phyloP scores from a whole-genome alignment of 37 sponge, comb jelly and placozoan genomes.

The Aplysina aerophoba region DNA sequence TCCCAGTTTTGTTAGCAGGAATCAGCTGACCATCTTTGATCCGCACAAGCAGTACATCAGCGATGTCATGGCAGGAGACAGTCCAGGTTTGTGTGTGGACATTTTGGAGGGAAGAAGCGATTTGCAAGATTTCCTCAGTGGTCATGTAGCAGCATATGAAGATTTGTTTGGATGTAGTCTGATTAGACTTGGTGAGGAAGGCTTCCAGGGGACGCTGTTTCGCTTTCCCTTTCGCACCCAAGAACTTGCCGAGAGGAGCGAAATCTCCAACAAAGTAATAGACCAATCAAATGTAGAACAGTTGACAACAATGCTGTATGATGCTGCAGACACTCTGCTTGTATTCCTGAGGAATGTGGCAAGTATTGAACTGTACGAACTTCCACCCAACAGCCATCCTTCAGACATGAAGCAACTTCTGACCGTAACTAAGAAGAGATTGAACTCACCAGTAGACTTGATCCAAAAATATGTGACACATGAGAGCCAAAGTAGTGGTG shows the following conservation, averaged over 20 bases:
- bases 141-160: conserved; percentile 63
- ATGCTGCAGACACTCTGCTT: conserved; percentile 53
- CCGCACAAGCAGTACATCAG: conserved; percentile 58
- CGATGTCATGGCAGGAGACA: conserved; percentile 11
- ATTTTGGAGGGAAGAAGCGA: not conserved
- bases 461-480: too few species aligned
- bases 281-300: conserved; percentile 23
- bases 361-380: conserved; percentile 42
- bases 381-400: conserved; percentile 9
- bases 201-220: conserved; percentile 66
- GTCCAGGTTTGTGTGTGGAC: conserved; percentile 70
- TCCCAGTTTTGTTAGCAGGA: conserved; percentile 85
- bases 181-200: conserved; percentile 17
- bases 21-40: conserved; percentile 81
- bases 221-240: conserved; percentile 76
- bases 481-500: not conserved
- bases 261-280: conserved; percentile 55
- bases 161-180: conserved; percentile 42
- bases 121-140: conserved; percentile 29
- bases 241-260: conserved; percentile 25
- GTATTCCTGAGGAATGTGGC: conserved; percentile 60
- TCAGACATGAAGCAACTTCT: not conserved
- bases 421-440: conserved; percentile 8
- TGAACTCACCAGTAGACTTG: too few species aligned
- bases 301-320: conserved; percentile 36